These are phyloP conservation scores for Crossocerus cetratus DNA, from an alignment of 2,888 invertebrate species.

Conservation along the genomic window DNA sequence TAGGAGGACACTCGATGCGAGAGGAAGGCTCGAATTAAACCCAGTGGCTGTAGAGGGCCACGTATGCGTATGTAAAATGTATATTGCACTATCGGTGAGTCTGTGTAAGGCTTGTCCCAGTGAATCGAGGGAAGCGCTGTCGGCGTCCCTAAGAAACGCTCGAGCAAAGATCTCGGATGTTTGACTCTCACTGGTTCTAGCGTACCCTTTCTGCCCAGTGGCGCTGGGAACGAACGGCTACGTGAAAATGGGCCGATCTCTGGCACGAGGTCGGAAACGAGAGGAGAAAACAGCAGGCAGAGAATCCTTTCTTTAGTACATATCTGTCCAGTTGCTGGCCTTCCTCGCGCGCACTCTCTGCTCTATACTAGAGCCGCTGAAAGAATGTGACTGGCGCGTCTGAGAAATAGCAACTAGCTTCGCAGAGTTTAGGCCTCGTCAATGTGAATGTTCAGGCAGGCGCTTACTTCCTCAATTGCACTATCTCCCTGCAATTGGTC, in stretches of 20 bases:
- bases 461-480: too few species aligned
- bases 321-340: neutral
- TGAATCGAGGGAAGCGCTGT: slow-evolving; percentile 42
- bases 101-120: neutral
- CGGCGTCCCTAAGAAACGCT: neutral
- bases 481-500: too few species aligned
- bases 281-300: neutral
- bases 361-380: too few species aligned
- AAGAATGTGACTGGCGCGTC: too few species aligned
- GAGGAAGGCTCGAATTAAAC: slow-evolving; percentile 20
- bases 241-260: too few species aligned
- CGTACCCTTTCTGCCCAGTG: neutral
- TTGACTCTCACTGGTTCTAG: too few species aligned
- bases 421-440: too few species aligned
- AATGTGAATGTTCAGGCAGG: too few species aligned
- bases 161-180: neutral
- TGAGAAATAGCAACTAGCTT: too few species aligned
- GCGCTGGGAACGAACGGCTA: too few species aligned
- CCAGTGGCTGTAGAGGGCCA: slow-evolving; percentile 1
- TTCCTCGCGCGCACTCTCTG: neutral
- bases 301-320: neutral
- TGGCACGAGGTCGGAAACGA: neutral
- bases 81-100: slow-evolving; percentile 64
- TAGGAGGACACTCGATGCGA: slow-evolving; percentile 8
- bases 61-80: slow-evolving; percentile 18